A percentile compares a stretch with the other conserved stretches of the same genome.
Evolutionary conservation across 1,140 invertebrate species (phyloP).

Genomic region (Frieseomelitta varia): DNA sequence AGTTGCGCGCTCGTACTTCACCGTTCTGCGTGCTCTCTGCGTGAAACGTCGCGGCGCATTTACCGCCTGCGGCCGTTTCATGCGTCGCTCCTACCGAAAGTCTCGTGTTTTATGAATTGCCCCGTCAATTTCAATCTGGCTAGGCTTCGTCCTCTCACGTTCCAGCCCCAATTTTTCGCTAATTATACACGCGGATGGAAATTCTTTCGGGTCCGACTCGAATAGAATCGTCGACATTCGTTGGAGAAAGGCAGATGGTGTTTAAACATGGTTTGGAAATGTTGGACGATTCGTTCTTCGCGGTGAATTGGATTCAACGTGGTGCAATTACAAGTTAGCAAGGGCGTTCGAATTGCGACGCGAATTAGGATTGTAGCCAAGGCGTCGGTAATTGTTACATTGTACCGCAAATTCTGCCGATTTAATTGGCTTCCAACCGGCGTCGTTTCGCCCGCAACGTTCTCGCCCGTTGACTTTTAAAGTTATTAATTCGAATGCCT

Average conservation of each 20-base stretch:
- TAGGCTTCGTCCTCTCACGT: background rate
- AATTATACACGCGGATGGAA: background rate
- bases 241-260: too few relatives aligned
- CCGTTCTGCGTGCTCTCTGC: background rate
- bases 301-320: background rate
- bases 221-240: too few relatives aligned
- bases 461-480: too few relatives aligned
- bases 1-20: conserved; percentile 60
- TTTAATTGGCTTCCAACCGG: conserved; percentile 6
- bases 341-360: background rate
- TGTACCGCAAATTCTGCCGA: background rate
- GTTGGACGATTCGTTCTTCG: background rate
- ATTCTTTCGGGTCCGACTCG: too few relatives aligned
- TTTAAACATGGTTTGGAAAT: too few relatives aligned
- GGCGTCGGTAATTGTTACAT: conserved; percentile 8
- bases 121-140: conserved; percentile 11
- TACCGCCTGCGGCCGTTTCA: conserved; percentile 54
- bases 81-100: background rate
- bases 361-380: background rate
- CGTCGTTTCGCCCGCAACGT: background rate
- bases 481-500: too few relatives aligned
- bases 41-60: conserved; percentile 56
- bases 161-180: background rate
- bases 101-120: conserved; percentile 36
- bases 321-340: background rate